phyloP scores from a whole-genome alignment of 2,113 vertebrate genomes.

The Promerops cafer region DNA sequence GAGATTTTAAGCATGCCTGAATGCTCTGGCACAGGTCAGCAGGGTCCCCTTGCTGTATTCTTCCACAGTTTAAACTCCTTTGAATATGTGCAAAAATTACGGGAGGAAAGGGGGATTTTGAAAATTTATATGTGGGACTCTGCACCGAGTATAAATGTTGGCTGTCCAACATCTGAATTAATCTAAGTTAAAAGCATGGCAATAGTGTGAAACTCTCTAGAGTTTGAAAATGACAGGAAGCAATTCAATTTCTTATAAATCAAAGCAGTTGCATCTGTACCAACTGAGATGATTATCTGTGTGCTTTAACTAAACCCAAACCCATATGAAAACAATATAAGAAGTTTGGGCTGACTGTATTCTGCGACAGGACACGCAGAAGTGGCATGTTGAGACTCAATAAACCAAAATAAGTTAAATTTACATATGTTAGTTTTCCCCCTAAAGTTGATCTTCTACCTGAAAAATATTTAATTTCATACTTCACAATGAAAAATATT shows the following conservation, averaged over 20 bases:
- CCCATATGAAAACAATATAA: neutral
- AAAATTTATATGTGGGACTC: neutral
- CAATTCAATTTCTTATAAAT: neutral
- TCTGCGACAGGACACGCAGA: rapidly evolving
- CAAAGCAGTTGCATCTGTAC: neutral
- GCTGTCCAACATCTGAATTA: neutral
- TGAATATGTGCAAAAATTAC: neutral
- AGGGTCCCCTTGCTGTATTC: neutral
- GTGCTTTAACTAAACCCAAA: neutral
- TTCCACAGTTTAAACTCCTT: neutral
- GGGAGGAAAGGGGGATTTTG: neutral
- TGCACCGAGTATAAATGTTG: neutral
- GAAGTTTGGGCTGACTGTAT: neutral
- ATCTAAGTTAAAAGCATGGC: neutral
- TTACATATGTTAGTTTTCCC: neutral
- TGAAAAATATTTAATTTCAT: neutral
- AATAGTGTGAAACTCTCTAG: neutral
- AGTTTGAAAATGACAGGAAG: neutral
- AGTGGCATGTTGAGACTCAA: neutral
- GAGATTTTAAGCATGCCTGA: neutral
- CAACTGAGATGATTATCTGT: neutral
- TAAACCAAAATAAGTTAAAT: neutral
- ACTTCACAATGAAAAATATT: neutral
- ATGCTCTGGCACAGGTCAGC: neutral
- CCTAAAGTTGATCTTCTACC: neutral